phyloP scores from a whole-genome alignment of 2,113 vertebrate species.

The Paratilapia polleni region DNA sequence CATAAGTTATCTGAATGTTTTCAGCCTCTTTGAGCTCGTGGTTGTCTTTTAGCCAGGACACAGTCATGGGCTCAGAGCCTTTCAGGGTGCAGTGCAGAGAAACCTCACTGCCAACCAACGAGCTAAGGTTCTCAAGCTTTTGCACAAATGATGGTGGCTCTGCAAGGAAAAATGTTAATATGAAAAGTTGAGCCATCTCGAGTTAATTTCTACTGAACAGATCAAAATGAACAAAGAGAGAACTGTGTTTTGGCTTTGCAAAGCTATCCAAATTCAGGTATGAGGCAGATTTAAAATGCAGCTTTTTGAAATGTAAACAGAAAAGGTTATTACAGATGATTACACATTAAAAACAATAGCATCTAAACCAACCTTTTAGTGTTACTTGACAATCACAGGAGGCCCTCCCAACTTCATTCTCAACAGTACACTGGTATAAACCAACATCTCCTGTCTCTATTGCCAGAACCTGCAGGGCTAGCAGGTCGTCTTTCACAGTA shows the following conservation, averaged over 20 bases:
- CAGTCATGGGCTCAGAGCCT: slow-evolving; percentile 90
- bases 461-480: slow-evolving; percentile 88
- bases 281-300: not conserved
- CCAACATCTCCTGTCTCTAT: slow-evolving; percentile 88
- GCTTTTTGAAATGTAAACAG: not conserved
- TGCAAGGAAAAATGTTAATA: slow-evolving; percentile 71
- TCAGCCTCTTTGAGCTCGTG: slow-evolving; percentile 92
- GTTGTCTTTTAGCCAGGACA: slow-evolving; percentile 95
- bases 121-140: slow-evolving; percentile 90
- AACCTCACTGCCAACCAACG: slow-evolving; percentile 85
- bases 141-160: slow-evolving; percentile 92
- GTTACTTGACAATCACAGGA: slow-evolving; percentile 87
- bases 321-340: not conserved
- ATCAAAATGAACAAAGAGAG: not conserved
- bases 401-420: slow-evolving; percentile 90
- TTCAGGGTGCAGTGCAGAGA: slow-evolving; percentile 89
- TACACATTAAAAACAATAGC: not conserved
- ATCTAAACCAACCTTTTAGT: slow-evolving; percentile 91
- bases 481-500: slow-evolving; percentile 84
- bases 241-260: not conserved
- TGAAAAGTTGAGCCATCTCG: not conserved
- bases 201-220: not conserved
- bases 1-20: slow-evolving; percentile 89
- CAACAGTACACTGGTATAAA: slow-evolving; percentile 90
- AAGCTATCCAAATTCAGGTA: not conserved